A percentile compares a stretch with the other conserved stretches of the same genome.
These are phyloP conservation scores for Bothrops jararaca DNA, from an alignment of 2,113 vertebrate species.

Conservation along the genomic window DNA sequence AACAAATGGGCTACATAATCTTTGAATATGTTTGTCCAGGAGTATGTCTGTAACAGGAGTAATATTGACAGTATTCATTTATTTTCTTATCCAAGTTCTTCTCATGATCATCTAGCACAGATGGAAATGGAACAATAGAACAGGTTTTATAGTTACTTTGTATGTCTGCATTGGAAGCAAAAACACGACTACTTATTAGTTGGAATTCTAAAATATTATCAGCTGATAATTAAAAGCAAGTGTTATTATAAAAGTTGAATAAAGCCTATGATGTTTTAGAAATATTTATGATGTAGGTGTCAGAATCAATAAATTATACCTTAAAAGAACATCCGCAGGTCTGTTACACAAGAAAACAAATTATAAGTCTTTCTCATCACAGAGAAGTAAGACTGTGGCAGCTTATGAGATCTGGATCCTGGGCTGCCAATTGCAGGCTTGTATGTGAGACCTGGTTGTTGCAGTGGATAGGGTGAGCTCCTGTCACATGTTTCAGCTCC, in stretches of 20 bases:
- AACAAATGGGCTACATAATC: slow-evolving; percentile 1
- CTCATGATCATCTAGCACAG: slow-evolving; percentile 11
- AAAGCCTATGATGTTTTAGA: not conserved
- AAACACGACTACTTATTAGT: not conserved
- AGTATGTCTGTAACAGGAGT: slow-evolving; percentile 20
- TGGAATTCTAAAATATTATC: not conserved
- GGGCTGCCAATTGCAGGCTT: not conserved
- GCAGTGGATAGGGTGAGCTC: not conserved
- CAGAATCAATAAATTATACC: not conserved
- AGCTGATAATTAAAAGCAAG: not conserved
- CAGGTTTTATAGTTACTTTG: not conserved
- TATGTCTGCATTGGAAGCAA: not conserved
- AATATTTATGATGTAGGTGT: not conserved
- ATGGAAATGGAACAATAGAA: slow-evolving; percentile 11
- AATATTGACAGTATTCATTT: slow-evolving; percentile 18
- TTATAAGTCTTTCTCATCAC: not conserved
- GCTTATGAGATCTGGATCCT: not conserved
- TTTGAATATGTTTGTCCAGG: slow-evolving; percentile 19
- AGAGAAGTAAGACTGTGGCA: not conserved
- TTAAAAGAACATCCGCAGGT: not conserved
- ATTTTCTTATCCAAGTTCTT: slow-evolving; percentile 17
- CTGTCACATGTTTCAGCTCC: not conserved
- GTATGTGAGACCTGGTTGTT: not conserved
- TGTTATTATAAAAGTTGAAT: not conserved
- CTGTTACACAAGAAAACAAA: not conserved